Evolutionary conservation across 2,113 vertebrate genomes (phyloP).

Genomic region (Cettia cetti): DNA sequence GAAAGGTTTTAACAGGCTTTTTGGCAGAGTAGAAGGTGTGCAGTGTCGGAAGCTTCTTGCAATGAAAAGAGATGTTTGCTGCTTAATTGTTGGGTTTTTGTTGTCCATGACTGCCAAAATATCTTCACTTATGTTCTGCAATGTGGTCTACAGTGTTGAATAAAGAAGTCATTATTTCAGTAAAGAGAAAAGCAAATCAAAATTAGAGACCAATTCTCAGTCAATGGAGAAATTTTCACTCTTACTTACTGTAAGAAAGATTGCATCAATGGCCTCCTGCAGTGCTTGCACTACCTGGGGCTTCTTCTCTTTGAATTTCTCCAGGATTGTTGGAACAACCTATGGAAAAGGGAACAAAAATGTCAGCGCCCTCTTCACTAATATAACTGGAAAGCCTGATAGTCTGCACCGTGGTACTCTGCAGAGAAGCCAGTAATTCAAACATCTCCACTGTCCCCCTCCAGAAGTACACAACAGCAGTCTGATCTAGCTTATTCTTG

Average conservation of each 20-base stretch:
- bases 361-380: not conserved
- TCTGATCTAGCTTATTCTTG: not conserved
- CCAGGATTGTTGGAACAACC: conserved; percentile 95
- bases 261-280: conserved; percentile 95
- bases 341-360: conserved; percentile 3
- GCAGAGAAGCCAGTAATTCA: not conserved
- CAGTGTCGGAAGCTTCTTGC: conserved; percentile 94
- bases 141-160: conserved; percentile 79
- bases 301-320: conserved; percentile 99
- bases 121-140: conserved; percentile 95
- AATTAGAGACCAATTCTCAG: not conserved
- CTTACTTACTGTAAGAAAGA: conserved; percentile 93
- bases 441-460: not conserved
- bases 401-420: not conserved
- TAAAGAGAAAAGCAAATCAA: not conserved
- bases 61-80: conserved; percentile 95
- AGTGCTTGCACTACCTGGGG: conserved; percentile 94
- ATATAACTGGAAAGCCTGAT: not conserved
- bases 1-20: conserved; percentile 90
- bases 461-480: not conserved
- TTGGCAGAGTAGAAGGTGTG: conserved; percentile 87
- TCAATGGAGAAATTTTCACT: not conserved
- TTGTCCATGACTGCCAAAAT: conserved; percentile 96
- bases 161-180: not conserved
- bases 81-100: conserved; percentile 98